Evolutionary conservation across 2,797 vertebrate genomes (phyloP).

Genomic region (Rhynchonycteris naso): DNA sequence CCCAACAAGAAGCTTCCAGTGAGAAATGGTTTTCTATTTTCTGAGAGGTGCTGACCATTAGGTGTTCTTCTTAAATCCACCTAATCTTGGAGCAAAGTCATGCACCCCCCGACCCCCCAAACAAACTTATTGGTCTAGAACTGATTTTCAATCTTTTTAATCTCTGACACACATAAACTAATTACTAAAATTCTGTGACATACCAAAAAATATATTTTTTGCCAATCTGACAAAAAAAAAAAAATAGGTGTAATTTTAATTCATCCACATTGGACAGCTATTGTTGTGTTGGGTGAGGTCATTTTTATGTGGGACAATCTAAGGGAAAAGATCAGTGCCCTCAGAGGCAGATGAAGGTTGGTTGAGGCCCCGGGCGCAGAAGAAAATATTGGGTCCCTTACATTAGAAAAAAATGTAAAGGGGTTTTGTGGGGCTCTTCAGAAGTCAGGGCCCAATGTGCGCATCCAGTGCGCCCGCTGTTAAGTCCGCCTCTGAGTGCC

Average conservation of each 20-base stretch:
- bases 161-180: background rate
- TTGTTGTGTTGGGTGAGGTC: background rate
- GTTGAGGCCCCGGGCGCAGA: no score
- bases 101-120: background rate
- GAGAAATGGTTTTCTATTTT: background rate
- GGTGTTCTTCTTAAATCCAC: background rate
- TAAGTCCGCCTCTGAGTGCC: no score
- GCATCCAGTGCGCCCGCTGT: no score
- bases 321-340: background rate
- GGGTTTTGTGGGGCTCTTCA: no score
- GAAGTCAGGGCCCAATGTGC: no score
- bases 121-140: slow-evolving; percentile 22
- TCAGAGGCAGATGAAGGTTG: no score
- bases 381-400: no score
- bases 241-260: background rate
- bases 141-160: background rate
- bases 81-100: background rate
- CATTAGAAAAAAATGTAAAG: no score
- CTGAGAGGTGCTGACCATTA: background rate
- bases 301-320: background rate
- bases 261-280: background rate
- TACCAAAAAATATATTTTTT: background rate
- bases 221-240: background rate
- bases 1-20: background rate
- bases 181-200: background rate